Conservation (phyloP, 2,888 invertebrate genomes). For the Xanthia icteritia region DNA sequence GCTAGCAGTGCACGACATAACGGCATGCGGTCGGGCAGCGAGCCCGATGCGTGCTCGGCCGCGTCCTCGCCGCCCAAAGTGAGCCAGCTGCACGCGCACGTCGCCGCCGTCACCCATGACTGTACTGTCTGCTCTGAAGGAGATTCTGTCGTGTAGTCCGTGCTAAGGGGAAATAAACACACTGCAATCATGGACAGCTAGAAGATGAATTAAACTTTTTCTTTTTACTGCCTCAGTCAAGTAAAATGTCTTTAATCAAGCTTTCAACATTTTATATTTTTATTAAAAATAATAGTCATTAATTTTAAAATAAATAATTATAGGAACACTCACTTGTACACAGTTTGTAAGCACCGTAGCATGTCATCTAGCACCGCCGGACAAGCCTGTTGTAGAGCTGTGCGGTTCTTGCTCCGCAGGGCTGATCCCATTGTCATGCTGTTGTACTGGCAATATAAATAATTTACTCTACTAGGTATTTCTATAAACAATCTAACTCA, state of each 20-base stretch:
- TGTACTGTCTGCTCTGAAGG: slow-evolving; percentile 79
- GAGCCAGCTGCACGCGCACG: slow-evolving; percentile 85
- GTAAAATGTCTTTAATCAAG: too few species aligned
- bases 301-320: neutral
- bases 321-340: slow-evolving; percentile 74
- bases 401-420: slow-evolving; percentile 80
- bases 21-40: slow-evolving; percentile 83
- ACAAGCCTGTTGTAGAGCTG: slow-evolving; percentile 82
- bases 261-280: too few species aligned
- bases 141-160: slow-evolving; percentile 78
- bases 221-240: too few species aligned
- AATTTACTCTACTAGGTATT: neutral
- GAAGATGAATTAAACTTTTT: neutral
- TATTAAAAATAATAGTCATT: neutral
- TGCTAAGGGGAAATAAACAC: slow-evolving; percentile 42
- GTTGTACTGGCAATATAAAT: slow-evolving; percentile 77
- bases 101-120: slow-evolving; percentile 81
- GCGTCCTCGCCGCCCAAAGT: slow-evolving; percentile 81
- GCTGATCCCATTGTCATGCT: slow-evolving; percentile 88
- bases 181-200: neutral
- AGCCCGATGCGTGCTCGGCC: slow-evolving; percentile 71
- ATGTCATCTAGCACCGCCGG: slow-evolving; percentile 87
- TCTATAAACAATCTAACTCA: neutral
- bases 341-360: slow-evolving; percentile 81
- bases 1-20: slow-evolving; percentile 82